Conservation (phyloP, 2,113 vertebrate species). For the Leptodactylus fuscus region DNA sequence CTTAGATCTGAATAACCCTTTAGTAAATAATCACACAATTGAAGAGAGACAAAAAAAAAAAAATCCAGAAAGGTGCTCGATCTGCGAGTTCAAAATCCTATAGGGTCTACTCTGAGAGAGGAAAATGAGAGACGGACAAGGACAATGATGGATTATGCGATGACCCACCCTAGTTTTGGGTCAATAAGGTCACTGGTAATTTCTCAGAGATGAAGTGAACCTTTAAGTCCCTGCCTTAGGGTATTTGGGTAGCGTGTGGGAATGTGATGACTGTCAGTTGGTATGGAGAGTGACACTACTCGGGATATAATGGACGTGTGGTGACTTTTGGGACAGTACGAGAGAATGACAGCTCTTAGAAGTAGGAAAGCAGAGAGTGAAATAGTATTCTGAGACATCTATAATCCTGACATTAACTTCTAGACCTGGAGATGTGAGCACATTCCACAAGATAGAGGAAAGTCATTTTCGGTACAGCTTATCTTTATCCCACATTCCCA, state of each 20-base stretch:
- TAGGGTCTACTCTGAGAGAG: not conserved
- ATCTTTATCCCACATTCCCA: constrained; percentile 17
- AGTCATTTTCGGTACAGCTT: not conserved
- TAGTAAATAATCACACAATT: no score
- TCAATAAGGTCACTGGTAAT: not conserved
- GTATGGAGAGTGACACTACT: not conserved
- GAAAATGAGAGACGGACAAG: not conserved
- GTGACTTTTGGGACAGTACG: not conserved
- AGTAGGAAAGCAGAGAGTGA: not conserved
- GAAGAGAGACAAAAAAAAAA: not conserved
- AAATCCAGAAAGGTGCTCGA: not conserved
- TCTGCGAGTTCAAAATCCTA: no score
- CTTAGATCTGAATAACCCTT: no score
- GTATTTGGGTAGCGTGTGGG: constrained; percentile 3
- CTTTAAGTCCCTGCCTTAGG: not conserved
- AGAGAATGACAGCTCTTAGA: not conserved
- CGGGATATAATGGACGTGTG: not conserved
- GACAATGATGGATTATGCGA: not conserved
- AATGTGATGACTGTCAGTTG: not conserved
- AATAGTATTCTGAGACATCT: not conserved
- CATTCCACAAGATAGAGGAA: not conserved
- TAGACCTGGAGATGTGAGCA: not conserved
- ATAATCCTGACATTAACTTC: not conserved
- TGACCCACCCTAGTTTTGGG: constrained; percentile 5
- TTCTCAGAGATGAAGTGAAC: constrained; percentile 21